A percentile compares a stretch with the other conserved stretches of the same genome.
These are phyloP conservation scores for Xenops minutus DNA, from an alignment of 2,797 vertebrate species.

Conservation along the genomic window DNA sequence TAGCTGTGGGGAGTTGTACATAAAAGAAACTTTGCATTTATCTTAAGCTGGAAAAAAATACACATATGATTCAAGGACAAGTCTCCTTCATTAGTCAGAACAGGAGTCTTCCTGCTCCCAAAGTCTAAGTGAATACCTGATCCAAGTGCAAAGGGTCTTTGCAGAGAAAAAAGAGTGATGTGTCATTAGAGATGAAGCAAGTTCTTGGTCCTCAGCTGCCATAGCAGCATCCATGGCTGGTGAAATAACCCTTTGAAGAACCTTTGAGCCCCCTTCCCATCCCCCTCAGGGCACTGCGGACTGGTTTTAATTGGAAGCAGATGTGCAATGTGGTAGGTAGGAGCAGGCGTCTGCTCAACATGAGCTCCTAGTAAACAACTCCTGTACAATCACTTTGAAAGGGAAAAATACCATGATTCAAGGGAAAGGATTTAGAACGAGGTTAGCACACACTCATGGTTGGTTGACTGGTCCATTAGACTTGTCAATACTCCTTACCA, in stretches of 20 bases:
- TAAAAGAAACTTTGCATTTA: neutral
- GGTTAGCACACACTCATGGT: neutral
- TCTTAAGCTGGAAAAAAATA: neutral
- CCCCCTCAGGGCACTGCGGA: neutral
- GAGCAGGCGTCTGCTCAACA: neutral
- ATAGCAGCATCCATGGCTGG: neutral
- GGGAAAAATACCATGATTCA: neutral
- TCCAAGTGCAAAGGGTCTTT: neutral
- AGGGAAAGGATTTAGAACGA: neutral
- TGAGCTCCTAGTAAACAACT: conserved; percentile 12
- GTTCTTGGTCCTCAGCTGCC: neutral
- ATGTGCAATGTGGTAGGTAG: conserved; percentile 46
- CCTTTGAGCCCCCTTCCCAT: neutral
- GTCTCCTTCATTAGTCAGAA: neutral
- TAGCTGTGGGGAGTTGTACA: neutral
- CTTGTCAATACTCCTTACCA: neutral
- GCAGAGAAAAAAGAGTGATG: neutral
- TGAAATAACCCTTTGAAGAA: conserved; percentile 26
- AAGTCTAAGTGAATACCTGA: neutral
- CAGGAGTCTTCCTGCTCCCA: neutral
- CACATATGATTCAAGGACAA: neutral
- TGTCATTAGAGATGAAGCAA: neutral
- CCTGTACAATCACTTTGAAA: neutral
- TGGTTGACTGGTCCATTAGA: neutral
- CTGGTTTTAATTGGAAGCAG: conserved; percentile 55